These are phyloP conservation scores for Oscheius onirici DNA, from an alignment of 2,888 invertebrate species.

Conservation along the genomic window DNA sequence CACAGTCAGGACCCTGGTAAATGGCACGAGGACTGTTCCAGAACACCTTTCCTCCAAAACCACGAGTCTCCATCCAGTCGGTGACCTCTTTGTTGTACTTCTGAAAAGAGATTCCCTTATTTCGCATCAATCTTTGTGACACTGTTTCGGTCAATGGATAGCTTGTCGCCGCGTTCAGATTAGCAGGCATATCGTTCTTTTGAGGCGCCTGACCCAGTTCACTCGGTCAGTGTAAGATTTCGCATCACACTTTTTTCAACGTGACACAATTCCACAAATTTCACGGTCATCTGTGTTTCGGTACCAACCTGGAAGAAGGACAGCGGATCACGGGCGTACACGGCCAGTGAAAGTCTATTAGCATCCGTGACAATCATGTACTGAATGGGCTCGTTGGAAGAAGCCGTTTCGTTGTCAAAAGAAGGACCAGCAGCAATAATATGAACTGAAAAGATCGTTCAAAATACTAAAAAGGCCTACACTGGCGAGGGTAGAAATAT, in stretches of 20 bases:
- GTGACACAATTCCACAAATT: slow-evolving; percentile 24
- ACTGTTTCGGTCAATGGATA: slow-evolving; percentile 33
- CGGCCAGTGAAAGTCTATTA: slow-evolving; percentile 69
- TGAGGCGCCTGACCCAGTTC: slow-evolving; percentile 23
- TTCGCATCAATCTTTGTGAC: slow-evolving; percentile 18
- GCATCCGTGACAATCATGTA: slow-evolving; percentile 71
- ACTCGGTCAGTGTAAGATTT: neutral
- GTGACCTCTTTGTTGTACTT: slow-evolving; percentile 71
- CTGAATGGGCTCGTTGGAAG: slow-evolving; percentile 63
- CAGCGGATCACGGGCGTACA: slow-evolving; percentile 70
- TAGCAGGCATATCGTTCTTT: slow-evolving; percentile 29
- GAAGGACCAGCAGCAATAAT: slow-evolving; percentile 70
- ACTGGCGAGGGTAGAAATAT: slow-evolving; percentile 72
- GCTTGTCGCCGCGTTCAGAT: slow-evolving; percentile 37
- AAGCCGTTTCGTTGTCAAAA: slow-evolving; percentile 66
- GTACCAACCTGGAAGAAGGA: slow-evolving; percentile 64
- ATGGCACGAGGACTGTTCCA: slow-evolving; percentile 72
- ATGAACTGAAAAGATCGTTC: slow-evolving; percentile 62
- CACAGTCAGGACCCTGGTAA: slow-evolving; percentile 72
- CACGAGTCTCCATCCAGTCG: slow-evolving; percentile 65
- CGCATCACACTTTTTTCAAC: slow-evolving; percentile 9
- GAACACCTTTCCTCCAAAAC: slow-evolving; percentile 72
- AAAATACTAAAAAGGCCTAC: slow-evolving; percentile 50
- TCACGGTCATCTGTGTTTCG: slow-evolving; percentile 14
- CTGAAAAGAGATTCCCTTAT: slow-evolving; percentile 47